Percentiles rank a stretch among this genome's conserved stretches.
Conservation (phyloP, 2,888 invertebrate species). For the Trichopria drosophilae region DNA sequence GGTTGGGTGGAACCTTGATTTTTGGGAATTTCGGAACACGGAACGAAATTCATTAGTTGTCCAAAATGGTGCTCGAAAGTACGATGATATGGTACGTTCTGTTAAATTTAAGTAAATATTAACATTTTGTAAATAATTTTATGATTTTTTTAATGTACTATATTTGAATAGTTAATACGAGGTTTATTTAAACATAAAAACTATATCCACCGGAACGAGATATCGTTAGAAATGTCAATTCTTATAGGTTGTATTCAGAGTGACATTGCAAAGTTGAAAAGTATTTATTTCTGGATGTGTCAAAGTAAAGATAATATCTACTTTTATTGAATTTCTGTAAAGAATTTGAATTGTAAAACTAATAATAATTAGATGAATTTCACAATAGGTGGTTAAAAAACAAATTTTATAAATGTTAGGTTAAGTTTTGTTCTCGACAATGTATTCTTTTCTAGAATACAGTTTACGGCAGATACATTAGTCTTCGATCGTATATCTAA, state of each 20-base stretch:
- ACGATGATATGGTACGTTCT: slow-evolving; percentile 89
- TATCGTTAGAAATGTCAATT: slow-evolving; percentile 1
- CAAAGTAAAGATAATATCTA: no score
- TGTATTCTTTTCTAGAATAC: background rate
- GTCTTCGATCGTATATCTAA: no score
- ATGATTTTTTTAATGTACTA: slow-evolving; percentile 6
- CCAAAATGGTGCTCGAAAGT: slow-evolving; percentile 95
- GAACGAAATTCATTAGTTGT: no score
- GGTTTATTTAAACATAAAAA: background rate
- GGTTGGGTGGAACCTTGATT: no score
- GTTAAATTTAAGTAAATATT: slow-evolving; percentile 21
- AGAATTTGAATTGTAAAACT: no score
- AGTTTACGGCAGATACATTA: background rate
- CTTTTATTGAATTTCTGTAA: no score
- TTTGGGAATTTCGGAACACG: no score
- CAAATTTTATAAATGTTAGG: background rate
- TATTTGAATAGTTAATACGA: background rate
- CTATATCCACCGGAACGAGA: no score
- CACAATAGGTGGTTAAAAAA: background rate
- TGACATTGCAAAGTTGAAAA: slow-evolving; percentile 55
- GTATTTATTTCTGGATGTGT: slow-evolving; percentile 5
- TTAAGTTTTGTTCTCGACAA: background rate
- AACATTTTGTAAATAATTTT: slow-evolving; percentile 12
- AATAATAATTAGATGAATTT: no score
- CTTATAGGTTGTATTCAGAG: slow-evolving; percentile 32